These are phyloP conservation scores for Acholoe squamosa DNA, from an alignment of 2,888 invertebrate genomes.

Conservation along the genomic window DNA sequence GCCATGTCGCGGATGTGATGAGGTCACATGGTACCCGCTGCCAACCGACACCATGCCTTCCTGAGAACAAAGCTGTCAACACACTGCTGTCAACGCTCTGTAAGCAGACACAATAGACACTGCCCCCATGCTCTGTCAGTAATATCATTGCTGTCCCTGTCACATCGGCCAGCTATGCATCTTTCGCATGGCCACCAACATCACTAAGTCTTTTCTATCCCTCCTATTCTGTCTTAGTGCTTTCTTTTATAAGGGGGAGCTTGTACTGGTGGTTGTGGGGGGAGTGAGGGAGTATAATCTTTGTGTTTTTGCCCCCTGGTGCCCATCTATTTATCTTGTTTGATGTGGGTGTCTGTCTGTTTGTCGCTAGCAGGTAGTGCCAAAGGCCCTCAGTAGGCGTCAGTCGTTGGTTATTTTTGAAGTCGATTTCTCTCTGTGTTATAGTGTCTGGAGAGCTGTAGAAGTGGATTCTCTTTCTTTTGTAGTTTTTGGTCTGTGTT, in stretches of 20 bases:
- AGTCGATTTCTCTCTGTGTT: too few relatives aligned
- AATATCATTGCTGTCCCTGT: not conserved
- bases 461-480: too few relatives aligned
- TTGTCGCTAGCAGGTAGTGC: not conserved
- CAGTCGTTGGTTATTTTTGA: too few relatives aligned
- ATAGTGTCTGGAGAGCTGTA: too few relatives aligned
- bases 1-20: not conserved
- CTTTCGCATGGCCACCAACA: not conserved
- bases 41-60: not conserved
- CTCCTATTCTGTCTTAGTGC: too few relatives aligned
- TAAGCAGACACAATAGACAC: not conserved
- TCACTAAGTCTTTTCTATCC: too few relatives aligned
- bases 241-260: too few relatives aligned
- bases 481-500: too few relatives aligned
- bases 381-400: too few relatives aligned
- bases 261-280: too few relatives aligned
- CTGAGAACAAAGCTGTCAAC: constrained; percentile 14
- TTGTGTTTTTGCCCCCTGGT: not conserved
- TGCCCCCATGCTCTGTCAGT: not conserved
- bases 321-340: not conserved
- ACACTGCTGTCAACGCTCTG: not conserved
- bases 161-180: not conserved
- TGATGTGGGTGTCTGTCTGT: constrained; percentile 14
- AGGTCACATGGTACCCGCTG: not conserved
- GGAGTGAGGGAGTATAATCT: not conserved